phyloP scores from a whole-genome alignment of 92 coral and sea anemone species.

The Umimayanthus kanabou region DNA sequence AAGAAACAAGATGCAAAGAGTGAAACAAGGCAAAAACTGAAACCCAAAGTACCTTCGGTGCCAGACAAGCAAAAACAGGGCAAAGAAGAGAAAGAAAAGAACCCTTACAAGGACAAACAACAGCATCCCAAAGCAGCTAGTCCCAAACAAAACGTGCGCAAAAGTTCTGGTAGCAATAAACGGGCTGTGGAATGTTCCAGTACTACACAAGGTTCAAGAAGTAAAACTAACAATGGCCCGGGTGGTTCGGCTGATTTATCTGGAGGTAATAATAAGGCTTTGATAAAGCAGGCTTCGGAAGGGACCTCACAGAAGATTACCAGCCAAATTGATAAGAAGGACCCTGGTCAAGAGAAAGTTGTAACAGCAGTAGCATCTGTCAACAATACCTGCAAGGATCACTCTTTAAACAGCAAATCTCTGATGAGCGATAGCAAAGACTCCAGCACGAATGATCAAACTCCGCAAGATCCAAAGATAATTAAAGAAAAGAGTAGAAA shows the following conservation, averaged over 20 bases:
- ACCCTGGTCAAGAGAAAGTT: background rate
- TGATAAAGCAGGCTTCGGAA: background rate
- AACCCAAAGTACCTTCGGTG: background rate
- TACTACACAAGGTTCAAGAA: background rate
- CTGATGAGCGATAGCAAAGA: background rate
- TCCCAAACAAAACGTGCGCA: background rate
- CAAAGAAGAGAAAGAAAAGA: background rate
- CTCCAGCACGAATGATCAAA: background rate
- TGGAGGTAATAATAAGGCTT: background rate
- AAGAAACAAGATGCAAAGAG: background rate
- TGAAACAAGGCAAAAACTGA: background rate
- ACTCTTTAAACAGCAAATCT: background rate
- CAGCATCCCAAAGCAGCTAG: background rate
- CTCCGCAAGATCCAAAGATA: background rate
- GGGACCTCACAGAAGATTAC: background rate
- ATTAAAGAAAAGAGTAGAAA: background rate
- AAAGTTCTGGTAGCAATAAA: background rate
- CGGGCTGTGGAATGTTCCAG: background rate
- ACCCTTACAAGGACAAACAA: background rate
- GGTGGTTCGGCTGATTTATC: background rate
- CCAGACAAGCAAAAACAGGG: background rate
- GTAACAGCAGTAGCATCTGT: background rate
- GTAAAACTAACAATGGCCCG: background rate
- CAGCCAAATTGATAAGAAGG: background rate
- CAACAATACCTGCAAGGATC: background rate